Percentiles rank a stretch among this genome's conserved stretches.
Conservation (phyloP, 2,797 vertebrate species). For the Lepidocolaptes lacrymiger region DNA sequence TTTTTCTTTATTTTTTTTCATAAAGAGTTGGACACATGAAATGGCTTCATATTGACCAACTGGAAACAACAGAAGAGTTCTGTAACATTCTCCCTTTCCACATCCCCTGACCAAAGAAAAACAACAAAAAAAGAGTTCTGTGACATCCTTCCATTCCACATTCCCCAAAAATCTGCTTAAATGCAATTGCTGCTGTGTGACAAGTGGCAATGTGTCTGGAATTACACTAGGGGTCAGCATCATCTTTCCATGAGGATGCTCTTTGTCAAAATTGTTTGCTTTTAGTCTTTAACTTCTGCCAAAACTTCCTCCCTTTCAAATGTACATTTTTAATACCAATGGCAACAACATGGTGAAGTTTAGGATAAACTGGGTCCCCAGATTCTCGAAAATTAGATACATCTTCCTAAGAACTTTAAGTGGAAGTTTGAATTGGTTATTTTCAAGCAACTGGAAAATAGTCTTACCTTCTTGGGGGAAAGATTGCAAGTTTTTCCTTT, state of each 20-base stretch:
- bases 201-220: neutral
- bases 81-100: neutral
- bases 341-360: neutral
- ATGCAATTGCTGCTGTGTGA: neutral
- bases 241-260: neutral
- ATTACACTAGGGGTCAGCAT: conserved; percentile 52
- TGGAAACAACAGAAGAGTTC: neutral
- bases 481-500: neutral
- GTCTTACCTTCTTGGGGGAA: neutral
- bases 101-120: neutral
- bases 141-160: neutral
- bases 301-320: neutral
- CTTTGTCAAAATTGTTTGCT: neutral
- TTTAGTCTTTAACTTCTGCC: neutral
- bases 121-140: neutral
- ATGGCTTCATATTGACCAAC: neutral
- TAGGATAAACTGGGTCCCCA: neutral
- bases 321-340: neutral
- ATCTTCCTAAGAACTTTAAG: neutral
- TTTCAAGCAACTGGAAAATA: neutral
- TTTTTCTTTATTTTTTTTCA: neutral
- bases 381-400: neutral
- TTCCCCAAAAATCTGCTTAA: neutral
- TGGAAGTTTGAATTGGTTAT: neutral
- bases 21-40: neutral